Percentiles rank a stretch among this genome's conserved stretches.
These are phyloP conservation scores for Ichneumoninae sp. DNA, from an alignment of 2,888 invertebrate genomes.

Conservation along the genomic window DNA sequence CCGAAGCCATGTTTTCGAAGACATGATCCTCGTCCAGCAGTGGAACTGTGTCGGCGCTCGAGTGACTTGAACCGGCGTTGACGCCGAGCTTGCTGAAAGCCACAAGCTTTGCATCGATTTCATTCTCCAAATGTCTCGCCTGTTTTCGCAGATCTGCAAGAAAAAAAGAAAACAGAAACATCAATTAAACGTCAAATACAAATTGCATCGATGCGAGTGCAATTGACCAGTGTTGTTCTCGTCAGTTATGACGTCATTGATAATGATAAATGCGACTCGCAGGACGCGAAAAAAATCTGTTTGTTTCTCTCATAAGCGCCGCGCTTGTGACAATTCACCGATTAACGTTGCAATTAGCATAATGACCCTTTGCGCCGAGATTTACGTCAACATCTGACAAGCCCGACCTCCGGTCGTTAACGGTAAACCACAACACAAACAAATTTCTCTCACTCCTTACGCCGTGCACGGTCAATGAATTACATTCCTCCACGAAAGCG, in stretches of 20 bases:
- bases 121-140: constrained; percentile 97
- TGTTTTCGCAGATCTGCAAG: constrained; percentile 94
- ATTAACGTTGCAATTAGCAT: neutral
- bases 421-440: constrained; percentile 5
- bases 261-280: neutral
- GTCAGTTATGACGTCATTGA: constrained; percentile 10
- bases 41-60: constrained; percentile 89
- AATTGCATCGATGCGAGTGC: neutral
- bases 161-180: neutral
- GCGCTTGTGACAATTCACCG: neutral
- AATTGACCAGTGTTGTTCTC: neutral
- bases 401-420: constrained; percentile 11
- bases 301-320: neutral
- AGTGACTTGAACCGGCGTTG: constrained; percentile 80
- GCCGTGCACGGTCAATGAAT: constrained; percentile 1
- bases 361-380: neutral
- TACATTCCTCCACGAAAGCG: neutral
- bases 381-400: constrained; percentile 19
- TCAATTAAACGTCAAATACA: neutral
- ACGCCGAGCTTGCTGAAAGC: constrained; percentile 96
- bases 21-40: constrained; percentile 95
- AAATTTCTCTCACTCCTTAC: neutral
- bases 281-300: constrained; percentile 8
- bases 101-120: constrained; percentile 97
- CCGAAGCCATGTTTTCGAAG: constrained; percentile 96